Base-by-base conservation (phyloP, 2,797 vertebrate species). In the Microctenopoma steveboyesi region DNA sequence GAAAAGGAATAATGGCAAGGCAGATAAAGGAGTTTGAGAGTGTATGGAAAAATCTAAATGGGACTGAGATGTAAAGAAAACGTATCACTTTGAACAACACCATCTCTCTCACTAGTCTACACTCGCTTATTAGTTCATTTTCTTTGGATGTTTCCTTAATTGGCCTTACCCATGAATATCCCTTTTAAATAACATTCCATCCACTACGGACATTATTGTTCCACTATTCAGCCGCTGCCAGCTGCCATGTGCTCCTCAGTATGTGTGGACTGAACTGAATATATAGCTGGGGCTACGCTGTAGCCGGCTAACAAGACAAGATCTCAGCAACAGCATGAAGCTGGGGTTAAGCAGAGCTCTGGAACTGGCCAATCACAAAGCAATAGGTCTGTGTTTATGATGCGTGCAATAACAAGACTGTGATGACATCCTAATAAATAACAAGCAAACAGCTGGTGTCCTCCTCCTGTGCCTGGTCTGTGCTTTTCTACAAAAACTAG, bases 341-440 rank as follows among this genome's bases (percentile, higher is more conserved):
- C 62, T 1, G 56, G 73, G 73, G 70, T 82, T 53, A 64, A 74
- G 60, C 56, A 78, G 71, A 80, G 79, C 72, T 80, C 67, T 83
- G 82, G 76, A 83, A 78, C 76, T 80, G 75, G 75, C 72, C 83
- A 70, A 70, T 76, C 83, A 83, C 76, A 85, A 92, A 94, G 91
- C 91, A 93, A 93, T 93, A 93, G 91, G 79, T 86, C 82, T 58
- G 68, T 90, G 84, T 91, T 91, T 76, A 89, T 84, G 83, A 89
- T 87, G 84, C 69, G 88, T 92, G 91, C 93, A 94, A 94, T 94
- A 94, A 93, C 53, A 79, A 92, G 88, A 88, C 87, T 89, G 90
- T 91, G 80, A 89, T 87, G 81, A 90, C 84, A 88, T 92, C 84
- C 83, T 89, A 94, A 94, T 93, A 94, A 94, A 93, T 78, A 89